Evolutionary conservation across 2,888 invertebrate species (phyloP), one percentile per base, ranked within the genome.

Genomic region (Anagyrus pseudococci): DNA sequence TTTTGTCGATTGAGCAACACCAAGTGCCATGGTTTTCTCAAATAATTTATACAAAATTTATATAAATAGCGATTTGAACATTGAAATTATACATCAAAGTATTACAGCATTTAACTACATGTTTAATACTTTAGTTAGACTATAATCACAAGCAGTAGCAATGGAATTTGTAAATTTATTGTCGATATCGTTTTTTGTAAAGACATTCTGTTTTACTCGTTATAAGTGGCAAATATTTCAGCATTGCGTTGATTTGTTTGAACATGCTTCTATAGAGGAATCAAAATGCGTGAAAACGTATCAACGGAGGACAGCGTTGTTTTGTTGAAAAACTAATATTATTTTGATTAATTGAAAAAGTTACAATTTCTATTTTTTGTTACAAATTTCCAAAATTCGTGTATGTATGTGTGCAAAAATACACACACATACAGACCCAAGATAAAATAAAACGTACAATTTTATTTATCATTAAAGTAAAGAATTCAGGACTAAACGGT

Each of bases 391-490:
- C 44, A 58, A 43, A 58, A 41, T 60, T 50, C 50, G 55, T 58
- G 43, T 25, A n/a, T 10, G 17, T 43, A n/a, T 43, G 7, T 43
- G 7, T 10, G n/a, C n/a, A 43, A 43, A 23, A 57, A 44, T 59
- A 48, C 47, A n/a, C n/a, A n/a, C 8, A 37, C 29, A 29, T 10
- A 29, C 10, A 13, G 33, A 37, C 2, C 4, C 10, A 37, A 37
- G 10, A 37, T 37, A 13, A 8, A n/a, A 15, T 37, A 8, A 8
- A 13, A 37, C 15, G 33, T 52, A 25, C 41, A 33, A 62, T 58
- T 65, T 65, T n/a, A 59, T 8, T 62, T 62, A 52, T 48, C 40
- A 23, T 46, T 41, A 17, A 58, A 62, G 62, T 62, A 58, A 60
- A 62, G 53, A 48, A 57, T 62, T 59, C 59, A 62, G 49, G n/a